Percentiles rank a stretch among this genome's conserved stretches.
These are phyloP conservation scores for Tetraodon nigroviridis DNA, from an alignment of 2,113 vertebrate genomes.

Conservation along the genomic window DNA sequence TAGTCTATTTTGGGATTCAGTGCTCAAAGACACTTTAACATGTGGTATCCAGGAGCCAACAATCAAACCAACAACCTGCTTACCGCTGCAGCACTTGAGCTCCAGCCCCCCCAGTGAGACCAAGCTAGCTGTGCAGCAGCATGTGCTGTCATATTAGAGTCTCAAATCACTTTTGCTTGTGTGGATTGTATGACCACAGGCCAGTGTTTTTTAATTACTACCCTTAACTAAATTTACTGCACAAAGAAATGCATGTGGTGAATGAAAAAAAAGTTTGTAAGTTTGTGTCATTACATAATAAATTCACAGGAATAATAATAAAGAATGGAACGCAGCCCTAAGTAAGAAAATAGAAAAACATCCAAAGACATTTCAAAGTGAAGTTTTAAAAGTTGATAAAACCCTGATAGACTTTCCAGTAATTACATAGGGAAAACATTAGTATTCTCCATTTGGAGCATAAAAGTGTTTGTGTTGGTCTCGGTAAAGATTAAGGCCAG, in stretches of 20 bases:
- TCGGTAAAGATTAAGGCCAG: not conserved
- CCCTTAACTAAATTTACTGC: conserved; percentile 20
- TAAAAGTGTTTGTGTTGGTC: not conserved
- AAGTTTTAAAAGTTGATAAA: no score
- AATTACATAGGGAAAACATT: not conserved
- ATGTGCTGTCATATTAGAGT: conserved; percentile 55
- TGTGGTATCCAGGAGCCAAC: no score
- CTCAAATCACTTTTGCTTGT: conserved; percentile 32
- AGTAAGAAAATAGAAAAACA: no score
- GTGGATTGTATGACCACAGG: conserved; percentile 37
- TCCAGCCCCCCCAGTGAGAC: no score
- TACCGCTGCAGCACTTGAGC: no score
- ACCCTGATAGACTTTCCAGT: no score
- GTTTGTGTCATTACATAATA: not conserved
- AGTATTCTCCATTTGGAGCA: not conserved
- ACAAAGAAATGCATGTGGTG: conserved; percentile 20
- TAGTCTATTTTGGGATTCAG: no score
- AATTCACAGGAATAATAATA: no score
- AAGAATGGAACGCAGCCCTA: no score
- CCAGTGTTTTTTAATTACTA: conserved; percentile 39
- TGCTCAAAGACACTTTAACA: no score
- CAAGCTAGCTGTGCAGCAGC: conserved; percentile 1
- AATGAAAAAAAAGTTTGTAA: not conserved
- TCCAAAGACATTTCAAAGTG: no score
- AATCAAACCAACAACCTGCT: no score